A percentile compares a stretch with the other conserved stretches of the same genome.
Evolutionary conservation across 2,113 vertebrate genomes (phyloP).

Genomic region (Dinomys branickii): DNA sequence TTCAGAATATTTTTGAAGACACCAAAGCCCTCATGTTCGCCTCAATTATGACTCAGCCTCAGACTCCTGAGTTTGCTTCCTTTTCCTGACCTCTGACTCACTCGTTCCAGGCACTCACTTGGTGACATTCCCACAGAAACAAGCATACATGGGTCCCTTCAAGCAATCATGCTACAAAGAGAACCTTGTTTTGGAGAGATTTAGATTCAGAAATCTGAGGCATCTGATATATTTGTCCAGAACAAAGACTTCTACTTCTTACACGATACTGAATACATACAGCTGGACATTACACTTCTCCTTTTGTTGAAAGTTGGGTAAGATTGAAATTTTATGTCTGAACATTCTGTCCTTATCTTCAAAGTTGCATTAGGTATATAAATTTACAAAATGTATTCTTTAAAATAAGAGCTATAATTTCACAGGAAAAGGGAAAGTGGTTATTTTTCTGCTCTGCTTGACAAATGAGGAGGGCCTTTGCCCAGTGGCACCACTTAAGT

Average conservation of each 20-base stretch:
- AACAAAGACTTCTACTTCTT: neutral
- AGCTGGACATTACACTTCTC: neutral
- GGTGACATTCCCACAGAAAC: neutral
- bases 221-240: neutral
- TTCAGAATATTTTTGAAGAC: neutral
- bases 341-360: neutral
- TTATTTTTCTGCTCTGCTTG: neutral
- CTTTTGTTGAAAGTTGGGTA: neutral
- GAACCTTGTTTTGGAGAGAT: neutral
- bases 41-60: rapidly evolving
- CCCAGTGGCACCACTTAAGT: neutral
- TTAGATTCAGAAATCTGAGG: neutral
- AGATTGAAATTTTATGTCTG: neutral
- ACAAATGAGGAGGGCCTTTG: neutral
- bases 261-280: neutral
- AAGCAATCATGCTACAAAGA: no score
- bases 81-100: rapidly evolving
- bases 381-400: neutral
- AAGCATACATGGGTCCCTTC: rapidly evolving
- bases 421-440: neutral
- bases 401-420: neutral
- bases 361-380: neutral
- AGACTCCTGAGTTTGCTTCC: neutral
- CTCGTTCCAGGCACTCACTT: neutral
- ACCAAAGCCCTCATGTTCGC: rapidly evolving